Evolutionary conservation across 2,113 vertebrate species (phyloP).

Genomic region (Seriola rivoliana): DNA sequence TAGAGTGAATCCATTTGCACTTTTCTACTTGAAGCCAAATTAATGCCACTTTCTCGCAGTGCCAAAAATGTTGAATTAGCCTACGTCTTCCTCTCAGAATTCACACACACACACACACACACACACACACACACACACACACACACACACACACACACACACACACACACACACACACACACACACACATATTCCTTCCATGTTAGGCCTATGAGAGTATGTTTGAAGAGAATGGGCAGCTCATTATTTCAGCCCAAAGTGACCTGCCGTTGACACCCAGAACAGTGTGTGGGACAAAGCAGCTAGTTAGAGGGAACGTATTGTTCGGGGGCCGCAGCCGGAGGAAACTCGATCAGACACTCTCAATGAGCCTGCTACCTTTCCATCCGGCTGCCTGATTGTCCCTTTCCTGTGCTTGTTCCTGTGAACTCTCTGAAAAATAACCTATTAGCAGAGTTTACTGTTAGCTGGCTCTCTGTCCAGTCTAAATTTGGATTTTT

Average conservation of each 20-base stretch:
- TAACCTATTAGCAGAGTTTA: conserved; percentile 19
- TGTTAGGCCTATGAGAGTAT: background rate
- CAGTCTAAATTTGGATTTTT: conserved; percentile 48
- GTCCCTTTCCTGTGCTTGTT: conserved; percentile 32
- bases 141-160: background rate
- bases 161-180: too few species aligned
- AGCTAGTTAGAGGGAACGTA: conserved; percentile 19
- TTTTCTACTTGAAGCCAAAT: background rate
- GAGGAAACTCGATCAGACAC: conserved; percentile 53
- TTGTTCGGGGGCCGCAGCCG: conserved; percentile 39
- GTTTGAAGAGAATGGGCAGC: background rate
- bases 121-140: too few species aligned
- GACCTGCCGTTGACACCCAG: conserved; percentile 10
- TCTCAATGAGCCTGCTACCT: background rate
- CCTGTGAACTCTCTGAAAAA: conserved; percentile 34
- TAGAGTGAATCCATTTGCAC: background rate
- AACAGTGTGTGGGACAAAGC: conserved; percentile 1
- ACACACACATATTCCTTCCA: too few species aligned
- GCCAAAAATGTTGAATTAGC: background rate
- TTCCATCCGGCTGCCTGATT: conserved; percentile 26
- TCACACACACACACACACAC: background rate
- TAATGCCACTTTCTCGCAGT: background rate
- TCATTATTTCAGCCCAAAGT: conserved; percentile 21
- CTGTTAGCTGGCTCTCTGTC: conserved; percentile 6
- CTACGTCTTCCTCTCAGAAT: background rate